Conservation (phyloP, 2,797 vertebrate genomes). For the Neoniphon sammara region DNA sequence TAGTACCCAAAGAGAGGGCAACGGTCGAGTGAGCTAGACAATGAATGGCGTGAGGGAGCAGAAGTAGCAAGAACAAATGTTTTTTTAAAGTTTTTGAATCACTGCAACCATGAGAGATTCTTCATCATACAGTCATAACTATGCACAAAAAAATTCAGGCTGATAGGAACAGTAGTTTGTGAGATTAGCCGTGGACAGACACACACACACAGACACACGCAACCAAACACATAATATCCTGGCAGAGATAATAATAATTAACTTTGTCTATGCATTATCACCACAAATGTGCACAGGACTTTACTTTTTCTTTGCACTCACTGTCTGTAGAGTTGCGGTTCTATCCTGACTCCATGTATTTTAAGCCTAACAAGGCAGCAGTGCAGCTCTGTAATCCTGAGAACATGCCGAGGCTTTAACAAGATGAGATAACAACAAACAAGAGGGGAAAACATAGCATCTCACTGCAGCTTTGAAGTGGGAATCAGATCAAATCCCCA, state of each 20-base stretch:
- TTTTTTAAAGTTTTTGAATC: too few species aligned
- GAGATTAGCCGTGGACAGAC: background rate
- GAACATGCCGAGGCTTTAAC: slow-evolving; percentile 64
- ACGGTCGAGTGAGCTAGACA: too few species aligned
- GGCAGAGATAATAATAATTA: slow-evolving; percentile 1
- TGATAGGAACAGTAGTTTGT: background rate
- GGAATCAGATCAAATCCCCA: slow-evolving; percentile 68
- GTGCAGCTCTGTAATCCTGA: slow-evolving; percentile 55
- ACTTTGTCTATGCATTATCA: background rate
- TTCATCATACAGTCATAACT: too few species aligned
- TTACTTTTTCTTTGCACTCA: slow-evolving; percentile 17
- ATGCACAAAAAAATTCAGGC: too few species aligned
- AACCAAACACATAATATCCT: too few species aligned
- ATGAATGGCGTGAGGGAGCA: too few species aligned
- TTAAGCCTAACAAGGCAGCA: slow-evolving; percentile 44
- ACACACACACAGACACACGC: background rate
- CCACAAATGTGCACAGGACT: background rate
- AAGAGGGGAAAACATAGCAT: slow-evolving; percentile 40
- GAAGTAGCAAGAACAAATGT: too few species aligned
- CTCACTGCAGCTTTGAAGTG: slow-evolving; percentile 68
- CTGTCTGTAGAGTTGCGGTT: background rate
- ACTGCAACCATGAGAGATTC: too few species aligned
- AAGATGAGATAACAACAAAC: slow-evolving; percentile 64
- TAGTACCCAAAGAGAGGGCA: background rate
- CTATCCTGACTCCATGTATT: slow-evolving; percentile 16